phyloP scores from a whole-genome alignment of 2,888 invertebrate species.

The Hoplodrina blanda region DNA sequence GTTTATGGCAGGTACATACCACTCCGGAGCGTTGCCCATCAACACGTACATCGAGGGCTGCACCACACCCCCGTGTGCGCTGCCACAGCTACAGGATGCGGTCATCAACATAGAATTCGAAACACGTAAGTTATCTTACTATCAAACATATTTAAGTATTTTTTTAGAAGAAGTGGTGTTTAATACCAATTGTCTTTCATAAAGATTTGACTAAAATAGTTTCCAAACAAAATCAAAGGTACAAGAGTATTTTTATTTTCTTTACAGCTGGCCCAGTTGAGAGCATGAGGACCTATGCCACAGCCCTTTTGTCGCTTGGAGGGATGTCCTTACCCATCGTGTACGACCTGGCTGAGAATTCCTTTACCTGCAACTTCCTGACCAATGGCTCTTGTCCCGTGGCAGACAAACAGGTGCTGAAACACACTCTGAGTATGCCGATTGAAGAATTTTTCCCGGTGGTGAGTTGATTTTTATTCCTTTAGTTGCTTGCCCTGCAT shows the following conservation, averaged over 20 bases:
- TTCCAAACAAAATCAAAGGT: too few relatives aligned
- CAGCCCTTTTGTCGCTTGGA: slow-evolving; percentile 61
- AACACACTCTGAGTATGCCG: slow-evolving; percentile 66
- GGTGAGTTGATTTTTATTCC: slow-evolving; percentile 62
- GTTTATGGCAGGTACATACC: background rate
- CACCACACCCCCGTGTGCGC: background rate
- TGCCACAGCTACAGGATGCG: background rate
- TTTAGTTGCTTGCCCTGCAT: too few relatives aligned
- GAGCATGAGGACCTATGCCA: slow-evolving; percentile 70
- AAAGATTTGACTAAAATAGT: too few relatives aligned
- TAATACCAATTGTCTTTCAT: too few relatives aligned
- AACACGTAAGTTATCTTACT: background rate
- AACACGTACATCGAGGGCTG: background rate
- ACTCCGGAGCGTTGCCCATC: background rate
- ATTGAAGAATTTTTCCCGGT: slow-evolving; percentile 68
- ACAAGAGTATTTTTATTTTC: background rate
- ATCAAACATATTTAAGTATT: too few relatives aligned
- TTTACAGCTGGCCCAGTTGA: slow-evolving; percentile 67
- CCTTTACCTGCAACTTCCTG: slow-evolving; percentile 73
- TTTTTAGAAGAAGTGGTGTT: too few relatives aligned
- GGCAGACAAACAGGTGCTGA: slow-evolving; percentile 21
- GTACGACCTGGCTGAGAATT: slow-evolving; percentile 65
- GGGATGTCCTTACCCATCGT: slow-evolving; percentile 9
- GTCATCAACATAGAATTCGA: background rate
- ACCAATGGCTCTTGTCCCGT: slow-evolving; percentile 70